Evolutionary conservation across 2,888 invertebrate genomes (phyloP).

Genomic region (Acleris literana): DNA sequence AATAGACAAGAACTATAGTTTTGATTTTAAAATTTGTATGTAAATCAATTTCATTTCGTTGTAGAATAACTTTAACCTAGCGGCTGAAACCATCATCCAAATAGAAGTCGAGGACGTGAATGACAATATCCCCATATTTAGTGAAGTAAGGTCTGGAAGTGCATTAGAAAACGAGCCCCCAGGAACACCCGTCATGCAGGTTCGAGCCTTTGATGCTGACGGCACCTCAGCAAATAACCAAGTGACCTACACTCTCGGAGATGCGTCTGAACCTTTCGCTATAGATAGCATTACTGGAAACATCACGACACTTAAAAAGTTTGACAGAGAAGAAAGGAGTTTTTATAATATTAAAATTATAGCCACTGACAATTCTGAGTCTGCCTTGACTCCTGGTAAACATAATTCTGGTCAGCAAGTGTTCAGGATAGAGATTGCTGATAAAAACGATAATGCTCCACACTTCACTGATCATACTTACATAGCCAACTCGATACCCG

Average conservation of each 20-base stretch:
- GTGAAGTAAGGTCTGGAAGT: slow-evolving; percentile 90
- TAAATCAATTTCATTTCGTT: slow-evolving; percentile 36
- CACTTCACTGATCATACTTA: slow-evolving; percentile 91
- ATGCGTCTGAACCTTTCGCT: slow-evolving; percentile 88
- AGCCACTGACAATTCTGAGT: slow-evolving; percentile 95
- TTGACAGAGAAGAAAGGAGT: slow-evolving; percentile 93
- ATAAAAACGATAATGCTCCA: slow-evolving; percentile 98
- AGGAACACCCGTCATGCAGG: slow-evolving; percentile 94
- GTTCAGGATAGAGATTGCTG: slow-evolving; percentile 95
- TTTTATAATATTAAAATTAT: slow-evolving; percentile 95
- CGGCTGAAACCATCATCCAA: slow-evolving; percentile 90
- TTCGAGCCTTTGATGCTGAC: slow-evolving; percentile 93
- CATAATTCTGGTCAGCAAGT: slow-evolving; percentile 91
- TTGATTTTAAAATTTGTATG: no score
- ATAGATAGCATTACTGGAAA: slow-evolving; percentile 94
- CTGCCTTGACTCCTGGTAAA: slow-evolving; percentile 86
- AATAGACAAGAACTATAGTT: no score
- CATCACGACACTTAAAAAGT: slow-evolving; percentile 90
- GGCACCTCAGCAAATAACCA: slow-evolving; percentile 92
- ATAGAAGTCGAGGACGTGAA: slow-evolving; percentile 94
- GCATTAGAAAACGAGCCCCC: slow-evolving; percentile 93
- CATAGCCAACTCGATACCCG: slow-evolving; percentile 89
- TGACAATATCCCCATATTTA: slow-evolving; percentile 94
- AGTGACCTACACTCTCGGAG: slow-evolving; percentile 89
- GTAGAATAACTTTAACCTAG: slow-evolving; percentile 90